Conservation (phyloP, 2,113 vertebrate species). For the Bos javanicus region DNA sequence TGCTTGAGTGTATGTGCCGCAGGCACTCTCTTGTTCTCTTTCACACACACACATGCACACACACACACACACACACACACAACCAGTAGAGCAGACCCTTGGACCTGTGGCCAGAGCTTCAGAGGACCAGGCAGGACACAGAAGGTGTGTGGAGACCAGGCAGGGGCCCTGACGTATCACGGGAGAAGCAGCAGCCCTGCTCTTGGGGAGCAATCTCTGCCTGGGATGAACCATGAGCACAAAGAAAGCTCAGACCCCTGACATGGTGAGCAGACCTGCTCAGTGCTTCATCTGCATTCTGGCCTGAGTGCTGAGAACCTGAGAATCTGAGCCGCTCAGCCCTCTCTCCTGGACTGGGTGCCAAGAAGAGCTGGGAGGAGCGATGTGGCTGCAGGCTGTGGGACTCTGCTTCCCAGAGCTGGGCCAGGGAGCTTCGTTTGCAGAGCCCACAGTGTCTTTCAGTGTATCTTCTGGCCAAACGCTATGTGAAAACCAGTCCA, state of each 20-base stretch:
- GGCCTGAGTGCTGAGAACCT: neutral
- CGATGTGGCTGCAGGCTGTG: too few species aligned
- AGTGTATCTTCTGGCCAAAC: neutral
- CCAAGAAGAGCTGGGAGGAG: too few species aligned
- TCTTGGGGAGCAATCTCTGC: neutral
- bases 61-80: neutral
- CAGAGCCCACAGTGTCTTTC: neutral
- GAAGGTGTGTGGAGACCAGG: neutral
- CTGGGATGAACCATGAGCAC: neutral
- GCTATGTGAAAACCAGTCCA: neutral
- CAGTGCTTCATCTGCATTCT: neutral
- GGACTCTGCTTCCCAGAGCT: neutral
- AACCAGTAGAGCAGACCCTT: neutral
- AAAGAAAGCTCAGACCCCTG: neutral
- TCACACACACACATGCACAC: neutral
- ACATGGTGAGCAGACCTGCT: neutral
- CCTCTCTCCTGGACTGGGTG: neutral
- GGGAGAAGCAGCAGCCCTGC: neutral
- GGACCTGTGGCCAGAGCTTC: neutral
- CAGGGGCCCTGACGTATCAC: accelerated
- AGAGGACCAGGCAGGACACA: neutral
- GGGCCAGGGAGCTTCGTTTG: neutral
- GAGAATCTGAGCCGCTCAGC: neutral
- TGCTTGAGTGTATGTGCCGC: neutral
- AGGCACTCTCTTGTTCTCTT: neutral